These are phyloP conservation scores for Galendromus occidentalis DNA, from an alignment of 1,140 invertebrate genomes.

Conservation along the genomic window DNA sequence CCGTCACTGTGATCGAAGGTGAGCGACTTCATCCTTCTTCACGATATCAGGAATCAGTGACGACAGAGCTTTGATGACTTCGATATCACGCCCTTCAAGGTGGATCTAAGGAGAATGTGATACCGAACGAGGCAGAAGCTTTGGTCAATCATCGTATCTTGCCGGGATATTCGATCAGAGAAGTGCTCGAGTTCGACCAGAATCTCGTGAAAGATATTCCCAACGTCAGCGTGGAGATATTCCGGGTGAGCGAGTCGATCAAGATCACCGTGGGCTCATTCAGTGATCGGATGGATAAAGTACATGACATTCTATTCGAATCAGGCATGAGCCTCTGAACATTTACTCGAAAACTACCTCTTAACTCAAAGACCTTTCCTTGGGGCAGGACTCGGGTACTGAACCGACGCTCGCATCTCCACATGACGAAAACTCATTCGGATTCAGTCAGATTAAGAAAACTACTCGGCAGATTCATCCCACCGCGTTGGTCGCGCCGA, in stretches of 20 bases:
- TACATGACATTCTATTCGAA: not conserved
- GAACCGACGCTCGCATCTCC: not conserved
- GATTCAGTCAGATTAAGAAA: too few relatives aligned
- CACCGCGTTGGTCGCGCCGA: not conserved
- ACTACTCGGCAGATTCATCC: not conserved
- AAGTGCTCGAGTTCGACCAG: conserved; percentile 17
- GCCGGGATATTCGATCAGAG: conserved; percentile 31
- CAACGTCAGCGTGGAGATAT: not conserved
- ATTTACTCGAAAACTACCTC: not conserved
- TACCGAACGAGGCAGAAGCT: conserved; percentile 33
- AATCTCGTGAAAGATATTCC: not conserved
- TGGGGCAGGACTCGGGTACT: not conserved
- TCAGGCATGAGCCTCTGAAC: not conserved
- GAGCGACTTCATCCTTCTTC: conserved; percentile 25
- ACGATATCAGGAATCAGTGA: too few relatives aligned
- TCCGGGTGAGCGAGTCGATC: not conserved
- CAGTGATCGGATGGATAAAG: not conserved
- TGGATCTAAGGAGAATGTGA: conserved; percentile 32
- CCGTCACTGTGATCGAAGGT: conserved; percentile 34
- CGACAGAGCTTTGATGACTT: too few relatives aligned
- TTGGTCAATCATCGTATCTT: conserved; percentile 37
- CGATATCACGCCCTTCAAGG: not conserved
- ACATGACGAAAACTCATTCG: not conserved
- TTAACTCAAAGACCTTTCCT: not conserved
- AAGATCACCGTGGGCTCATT: not conserved